A percentile compares a stretch with the other conserved stretches of the same genome.
Conservation (phyloP, 2,113 vertebrate genomes). For the Chaetodon auriga region DNA sequence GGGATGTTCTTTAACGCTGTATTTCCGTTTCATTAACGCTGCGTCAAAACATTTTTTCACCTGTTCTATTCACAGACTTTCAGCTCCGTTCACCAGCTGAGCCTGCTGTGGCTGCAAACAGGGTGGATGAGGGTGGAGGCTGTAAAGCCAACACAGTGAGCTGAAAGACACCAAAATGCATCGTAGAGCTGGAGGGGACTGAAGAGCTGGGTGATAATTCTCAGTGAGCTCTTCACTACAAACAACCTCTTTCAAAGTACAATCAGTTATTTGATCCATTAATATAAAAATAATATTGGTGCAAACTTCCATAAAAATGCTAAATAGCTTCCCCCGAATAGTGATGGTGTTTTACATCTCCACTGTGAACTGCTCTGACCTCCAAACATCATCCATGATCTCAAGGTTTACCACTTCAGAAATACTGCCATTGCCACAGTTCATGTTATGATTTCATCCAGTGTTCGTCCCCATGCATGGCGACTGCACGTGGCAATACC, state of each 20-base stretch:
- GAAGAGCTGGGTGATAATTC: not conserved
- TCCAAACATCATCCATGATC: slow-evolving; percentile 4
- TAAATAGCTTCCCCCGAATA: not conserved
- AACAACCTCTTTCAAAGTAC: not conserved
- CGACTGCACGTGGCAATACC: not conserved
- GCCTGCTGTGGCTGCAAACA: too few species aligned
- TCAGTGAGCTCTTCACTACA: not conserved
- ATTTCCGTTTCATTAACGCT: not conserved
- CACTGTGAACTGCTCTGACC: not conserved
- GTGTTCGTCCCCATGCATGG: not conserved
- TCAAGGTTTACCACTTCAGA: not conserved
- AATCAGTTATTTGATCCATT: not conserved
- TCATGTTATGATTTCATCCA: not conserved
- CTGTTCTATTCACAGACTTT: not conserved
- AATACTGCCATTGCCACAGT: not conserved
- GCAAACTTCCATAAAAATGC: not conserved
- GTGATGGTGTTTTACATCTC: not conserved
- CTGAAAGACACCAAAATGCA: not conserved
- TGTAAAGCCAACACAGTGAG: not conserved
- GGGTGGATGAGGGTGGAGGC: too few species aligned
- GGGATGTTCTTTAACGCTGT: slow-evolving; percentile 1
- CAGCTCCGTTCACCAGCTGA: not conserved
- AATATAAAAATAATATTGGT: not conserved
- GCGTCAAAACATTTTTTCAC: not conserved
- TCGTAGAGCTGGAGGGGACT: not conserved